Evolutionary conservation across 2,797 vertebrate genomes (phyloP).

Genomic region (Halcyon leucocephala): DNA sequence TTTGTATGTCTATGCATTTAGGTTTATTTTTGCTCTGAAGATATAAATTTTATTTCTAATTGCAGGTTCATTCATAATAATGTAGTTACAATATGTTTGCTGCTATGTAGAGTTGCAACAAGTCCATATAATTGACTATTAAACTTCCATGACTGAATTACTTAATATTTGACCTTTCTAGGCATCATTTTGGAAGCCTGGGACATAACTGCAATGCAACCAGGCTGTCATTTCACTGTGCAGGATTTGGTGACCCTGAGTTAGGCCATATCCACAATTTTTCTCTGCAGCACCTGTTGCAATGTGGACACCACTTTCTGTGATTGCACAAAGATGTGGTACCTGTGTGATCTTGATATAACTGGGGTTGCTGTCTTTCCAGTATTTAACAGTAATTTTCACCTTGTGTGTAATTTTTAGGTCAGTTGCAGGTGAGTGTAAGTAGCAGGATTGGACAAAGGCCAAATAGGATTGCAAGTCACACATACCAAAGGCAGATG

Average conservation of each 20-base stretch:
- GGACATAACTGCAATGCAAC: neutral
- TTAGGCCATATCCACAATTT: neutral
- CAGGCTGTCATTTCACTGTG: neutral
- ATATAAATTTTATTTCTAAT: neutral
- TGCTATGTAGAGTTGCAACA: fast-evolving
- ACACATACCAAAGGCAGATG: neutral
- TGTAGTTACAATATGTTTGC: neutral
- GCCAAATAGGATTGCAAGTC: neutral
- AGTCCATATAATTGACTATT: neutral
- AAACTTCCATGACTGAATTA: neutral
- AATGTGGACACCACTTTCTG: neutral
- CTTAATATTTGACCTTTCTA: neutral
- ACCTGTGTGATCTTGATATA: neutral
- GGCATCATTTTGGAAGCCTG: neutral
- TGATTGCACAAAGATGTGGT: neutral
- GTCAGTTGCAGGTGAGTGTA: neutral
- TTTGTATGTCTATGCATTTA: fast-evolving
- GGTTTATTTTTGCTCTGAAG: neutral
- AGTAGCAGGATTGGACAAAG: neutral
- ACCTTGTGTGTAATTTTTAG: neutral
- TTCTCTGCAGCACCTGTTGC: neutral
- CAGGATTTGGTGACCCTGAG: neutral
- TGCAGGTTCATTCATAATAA: neutral
- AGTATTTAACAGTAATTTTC: neutral
- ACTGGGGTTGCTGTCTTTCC: fast-evolving